Percentiles rank a stretch among this genome's conserved stretches.
Evolutionary conservation across 1,140 invertebrate genomes (phyloP).

Genomic region (Nixonia krombeini): DNA sequence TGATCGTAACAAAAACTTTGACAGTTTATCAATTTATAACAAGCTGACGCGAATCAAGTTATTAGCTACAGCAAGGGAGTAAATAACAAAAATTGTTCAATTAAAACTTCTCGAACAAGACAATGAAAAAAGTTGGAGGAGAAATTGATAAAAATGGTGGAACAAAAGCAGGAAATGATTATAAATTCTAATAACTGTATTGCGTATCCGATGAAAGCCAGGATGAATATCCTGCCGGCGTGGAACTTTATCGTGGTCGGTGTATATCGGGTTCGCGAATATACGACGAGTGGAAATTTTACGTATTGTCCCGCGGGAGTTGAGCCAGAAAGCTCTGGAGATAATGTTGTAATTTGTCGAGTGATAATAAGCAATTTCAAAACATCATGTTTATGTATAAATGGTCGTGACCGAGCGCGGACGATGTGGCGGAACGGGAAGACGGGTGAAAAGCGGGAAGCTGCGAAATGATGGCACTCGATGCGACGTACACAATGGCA

Average conservation of each 20-base stretch:
- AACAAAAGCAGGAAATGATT: constrained; percentile 16
- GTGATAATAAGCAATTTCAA: constrained; percentile 48
- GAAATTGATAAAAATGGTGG: neutral
- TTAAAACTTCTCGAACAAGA: no score
- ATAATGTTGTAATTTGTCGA: constrained; percentile 51
- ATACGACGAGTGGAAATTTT: constrained; percentile 44
- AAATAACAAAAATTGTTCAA: no score
- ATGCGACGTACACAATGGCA: constrained; percentile 31
- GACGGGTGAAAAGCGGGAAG: constrained; percentile 2
- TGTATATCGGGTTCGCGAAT: constrained; percentile 15
- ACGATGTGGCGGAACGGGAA: constrained; percentile 19
- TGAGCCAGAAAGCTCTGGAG: constrained; percentile 40
- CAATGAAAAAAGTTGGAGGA: no score
- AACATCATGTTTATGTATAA: constrained; percentile 46
- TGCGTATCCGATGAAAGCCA: constrained; percentile 29
- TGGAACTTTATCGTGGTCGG: constrained; percentile 29
- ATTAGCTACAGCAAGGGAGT: no score
- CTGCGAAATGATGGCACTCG: constrained; percentile 28
- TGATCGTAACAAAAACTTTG: no score
- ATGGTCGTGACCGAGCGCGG: constrained; percentile 17
- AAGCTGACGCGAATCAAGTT: no score
- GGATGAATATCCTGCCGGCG: constrained; percentile 29
- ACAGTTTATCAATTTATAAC: no score
- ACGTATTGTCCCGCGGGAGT: constrained; percentile 35
- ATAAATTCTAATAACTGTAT: constrained; percentile 30